phyloP scores from a whole-genome alignment of 2,888 invertebrate species.

The Cryptocheilus praepositus region DNA sequence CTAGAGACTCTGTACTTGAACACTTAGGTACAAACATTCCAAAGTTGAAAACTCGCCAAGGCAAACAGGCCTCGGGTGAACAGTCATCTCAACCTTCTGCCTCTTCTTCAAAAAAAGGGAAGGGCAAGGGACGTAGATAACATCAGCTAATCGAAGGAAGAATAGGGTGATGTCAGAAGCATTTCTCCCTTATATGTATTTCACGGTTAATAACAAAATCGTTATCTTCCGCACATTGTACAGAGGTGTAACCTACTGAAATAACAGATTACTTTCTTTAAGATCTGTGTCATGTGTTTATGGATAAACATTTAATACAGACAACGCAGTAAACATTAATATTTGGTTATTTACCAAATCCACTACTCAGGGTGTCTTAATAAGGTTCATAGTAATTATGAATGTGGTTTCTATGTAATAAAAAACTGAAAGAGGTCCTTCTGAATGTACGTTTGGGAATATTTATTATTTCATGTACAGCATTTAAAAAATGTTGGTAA shows the following conservation, averaged over 20 bases:
- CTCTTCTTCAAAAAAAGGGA: slow-evolving; percentile 68
- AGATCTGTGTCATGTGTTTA: not conserved
- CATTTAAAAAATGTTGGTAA: too few species aligned
- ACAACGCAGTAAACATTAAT: too few species aligned
- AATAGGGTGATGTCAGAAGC: not conserved
- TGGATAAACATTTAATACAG: too few species aligned
- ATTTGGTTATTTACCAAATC: too few species aligned
- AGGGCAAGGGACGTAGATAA: slow-evolving; percentile 75
- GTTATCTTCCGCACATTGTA: not conserved
- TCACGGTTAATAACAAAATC: not conserved
- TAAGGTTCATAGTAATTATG: too few species aligned
- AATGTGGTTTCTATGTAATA: too few species aligned
- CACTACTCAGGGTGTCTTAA: too few species aligned
- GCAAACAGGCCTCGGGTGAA: slow-evolving; percentile 74
- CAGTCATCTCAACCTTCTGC: slow-evolving; percentile 67
- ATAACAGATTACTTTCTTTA: too few species aligned
- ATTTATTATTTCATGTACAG: too few species aligned
- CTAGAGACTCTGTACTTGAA: slow-evolving; percentile 85
- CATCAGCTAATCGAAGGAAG: slow-evolving; percentile 17
- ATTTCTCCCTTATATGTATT: slow-evolving; percentile 5
- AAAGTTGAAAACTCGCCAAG: slow-evolving; percentile 88
- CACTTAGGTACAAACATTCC: slow-evolving; percentile 91
- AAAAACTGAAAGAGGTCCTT: too few species aligned
- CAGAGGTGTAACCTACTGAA: not conserved
- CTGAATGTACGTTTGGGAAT: too few species aligned